Base-by-base conservation (phyloP, 2,113 vertebrate species). In the Sardina pilchardus region DNA sequence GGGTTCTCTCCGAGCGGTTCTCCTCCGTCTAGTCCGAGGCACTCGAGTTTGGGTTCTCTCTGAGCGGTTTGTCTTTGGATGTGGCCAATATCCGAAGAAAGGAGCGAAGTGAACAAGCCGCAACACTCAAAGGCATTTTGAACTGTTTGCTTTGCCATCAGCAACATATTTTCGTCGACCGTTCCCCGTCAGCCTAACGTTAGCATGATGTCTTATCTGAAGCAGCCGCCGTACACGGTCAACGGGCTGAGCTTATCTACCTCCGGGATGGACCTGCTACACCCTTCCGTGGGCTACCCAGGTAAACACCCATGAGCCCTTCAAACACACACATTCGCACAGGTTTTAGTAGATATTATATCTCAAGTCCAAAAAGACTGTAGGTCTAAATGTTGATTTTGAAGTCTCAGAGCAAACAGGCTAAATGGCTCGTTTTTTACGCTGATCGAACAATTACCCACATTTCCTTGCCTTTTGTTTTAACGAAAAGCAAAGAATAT, bases 151-250 rank as follows among this genome's bases (percentile, higher is more conserved):
- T 34, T 36, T n/a, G 82, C 83, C 81, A 83, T 44, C 19, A 81
- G 83, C 75, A 34, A 47, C 24, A 17, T 8, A 36, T 45, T 63
- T 87, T 84, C 45, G 59, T 85, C 30, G 71, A 34, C 9, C 71
- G 26, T 17, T 78, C 71, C 91, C 90, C 93, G 93, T 90, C 93
- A 82, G 88, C 89, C 93, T 92, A 95, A 95, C 90, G 96, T 97
- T 96, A 98, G 95, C 95, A 99, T 99, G 98, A 99, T 99, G 98
- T 98, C 98, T 94, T 99, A 99, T 96, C 94, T 99, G 93, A 99
- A 99, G 96, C 98, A 99, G 96, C 97, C 97, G 92, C 97, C 98
- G 94, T 99, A 99, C 67, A 96, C 97, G 89, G 97, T 99, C 94
- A 99, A 99, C 95, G 98, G 98, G 87, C 96, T 99, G 93, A 98